Conservation (phyloP, 1,140 invertebrate genomes). For the Drosophila pseudoobscura region DNA sequence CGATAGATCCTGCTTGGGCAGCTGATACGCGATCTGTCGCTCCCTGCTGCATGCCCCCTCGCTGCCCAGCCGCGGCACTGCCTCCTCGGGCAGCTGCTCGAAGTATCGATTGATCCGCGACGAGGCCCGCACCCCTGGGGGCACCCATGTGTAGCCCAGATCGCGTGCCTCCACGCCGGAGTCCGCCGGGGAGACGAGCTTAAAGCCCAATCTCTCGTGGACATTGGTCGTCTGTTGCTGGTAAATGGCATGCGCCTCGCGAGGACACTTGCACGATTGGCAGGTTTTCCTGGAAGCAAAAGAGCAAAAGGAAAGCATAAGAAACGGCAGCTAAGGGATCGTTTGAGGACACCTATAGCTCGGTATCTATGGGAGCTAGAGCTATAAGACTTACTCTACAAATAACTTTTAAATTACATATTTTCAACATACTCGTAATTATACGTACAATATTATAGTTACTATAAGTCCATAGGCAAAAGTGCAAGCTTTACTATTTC, state of each 20-base stretch:
- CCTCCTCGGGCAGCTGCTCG: slow-evolving; percentile 89
- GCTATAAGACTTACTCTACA: too few species aligned
- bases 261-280: slow-evolving; percentile 93
- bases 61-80: slow-evolving; percentile 90
- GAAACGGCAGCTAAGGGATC: neutral
- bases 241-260: slow-evolving; percentile 90
- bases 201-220: slow-evolving; percentile 90
- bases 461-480: too few species aligned
- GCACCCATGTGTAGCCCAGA: slow-evolving; percentile 91
- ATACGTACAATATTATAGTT: too few species aligned
- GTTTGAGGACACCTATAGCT: too few species aligned
- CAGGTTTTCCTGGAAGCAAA: slow-evolving; percentile 84
- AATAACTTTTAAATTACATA: neutral
- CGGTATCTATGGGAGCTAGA: too few species aligned
- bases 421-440: too few species aligned
- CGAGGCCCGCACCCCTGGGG: slow-evolving; percentile 88
- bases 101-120: slow-evolving; percentile 89
- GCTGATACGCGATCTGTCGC: slow-evolving; percentile 93
- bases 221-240: slow-evolving; percentile 90
- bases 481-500: too few species aligned
- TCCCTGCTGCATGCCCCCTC: slow-evolving; percentile 91
- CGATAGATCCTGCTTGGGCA: slow-evolving; percentile 97
- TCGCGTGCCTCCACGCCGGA: slow-evolving; percentile 85
- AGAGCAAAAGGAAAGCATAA: neutral
- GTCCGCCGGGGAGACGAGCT: slow-evolving; percentile 83